Evolutionary conservation across 2,113 vertebrate genomes (phyloP), one percentile per base, ranked within the genome.

Genomic region (Upupa epops): DNA sequence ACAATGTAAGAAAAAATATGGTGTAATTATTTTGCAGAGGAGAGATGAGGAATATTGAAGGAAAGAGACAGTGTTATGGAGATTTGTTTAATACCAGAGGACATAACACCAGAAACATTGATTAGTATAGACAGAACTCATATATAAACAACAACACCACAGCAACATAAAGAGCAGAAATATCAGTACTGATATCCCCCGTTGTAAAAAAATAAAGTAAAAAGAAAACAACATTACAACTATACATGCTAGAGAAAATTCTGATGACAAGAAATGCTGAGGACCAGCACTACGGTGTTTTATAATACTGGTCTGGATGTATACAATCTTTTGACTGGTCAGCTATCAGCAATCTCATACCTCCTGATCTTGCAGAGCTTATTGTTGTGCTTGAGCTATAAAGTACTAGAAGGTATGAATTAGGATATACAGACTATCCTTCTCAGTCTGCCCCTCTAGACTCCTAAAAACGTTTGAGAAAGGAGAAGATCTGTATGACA

Each of bases 1-100:
- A 97, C 83, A 97, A 97, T 89, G 90, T 96, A 97, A 98, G 86
- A 97, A 93, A 92, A 96, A 74, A 2, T 11, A 74, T 22, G 26
- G n/a, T 83, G 48, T 96, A 94, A 97, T 74, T 42, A 91, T 81
- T 95, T 91, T 94, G 64, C 65, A 88, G 91, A 48, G 32, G n/a
- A 51, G 18, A 76, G 16, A 74, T 46, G 26, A 84, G 86, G 80
- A 84, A 82, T 86, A 90, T 59, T 56, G 77, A 94, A 93, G 58
- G 45, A 70, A 85, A 89, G 56, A 87, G 71, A 90, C 84, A 83
- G 82, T 58, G 60, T 87, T 63, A 49, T 60, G 51, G 49, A 70
- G 22, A 58, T 24, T 86, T 63, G 40, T 66, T 82, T 96, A 72
- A 92, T 93, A 84, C n/a, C 82, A 83, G 55, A 80, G 74, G 76